Base-by-base conservation (phyloP, 2,888 invertebrate genomes). In the Drosophila anceps region DNA sequence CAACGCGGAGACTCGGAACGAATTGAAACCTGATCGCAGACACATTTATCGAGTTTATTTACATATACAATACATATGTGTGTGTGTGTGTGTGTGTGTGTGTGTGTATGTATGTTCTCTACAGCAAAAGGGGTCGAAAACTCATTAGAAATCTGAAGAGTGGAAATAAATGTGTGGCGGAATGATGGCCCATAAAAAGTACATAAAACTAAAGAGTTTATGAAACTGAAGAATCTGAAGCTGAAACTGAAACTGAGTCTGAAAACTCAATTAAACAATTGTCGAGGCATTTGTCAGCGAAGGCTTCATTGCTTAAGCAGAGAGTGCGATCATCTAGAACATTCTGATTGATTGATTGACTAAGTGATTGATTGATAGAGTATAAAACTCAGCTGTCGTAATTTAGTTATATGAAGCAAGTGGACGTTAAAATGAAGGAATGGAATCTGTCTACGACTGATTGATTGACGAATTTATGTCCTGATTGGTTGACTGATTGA, bases 11-110 rank as follows among this genome's bases (percentile, higher is more conserved):
- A 37, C 75, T 60, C 58, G 12, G 8, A 48, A 13, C 48, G 54
- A 75, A 84, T 78, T 72, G 88, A 88, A 88, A 78, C 83, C 83
- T 78, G 84, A 84, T 85, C 83, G 83, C 76, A 68, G 65, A 73
- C 57, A 61, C 78, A 80, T 80, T 88, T 85, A 84, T 85, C 78
- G 81, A 83, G 81, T 80, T 68, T 79, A 66, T 81, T 70, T 82
- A 33, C 20, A 53, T 54, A 39, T 18, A 33, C 33, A 18, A n/a
- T 50, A 18, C 6, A 12, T n/a, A 35, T 35, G 35, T 3, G 3
- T 1, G 13, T 35, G 0, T 18, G 9, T n/a, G 1, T 18, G 7
- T 18, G 64, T 66, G 66, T 76, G 35, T 3, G 3, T 1, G 13
- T 35, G 0, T 18, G 9, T n/a, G 1, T 18, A 3, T 18, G 64